Evolutionary conservation across 2,888 invertebrate genomes (phyloP).

Genomic region (Belgica antarctica): DNA sequence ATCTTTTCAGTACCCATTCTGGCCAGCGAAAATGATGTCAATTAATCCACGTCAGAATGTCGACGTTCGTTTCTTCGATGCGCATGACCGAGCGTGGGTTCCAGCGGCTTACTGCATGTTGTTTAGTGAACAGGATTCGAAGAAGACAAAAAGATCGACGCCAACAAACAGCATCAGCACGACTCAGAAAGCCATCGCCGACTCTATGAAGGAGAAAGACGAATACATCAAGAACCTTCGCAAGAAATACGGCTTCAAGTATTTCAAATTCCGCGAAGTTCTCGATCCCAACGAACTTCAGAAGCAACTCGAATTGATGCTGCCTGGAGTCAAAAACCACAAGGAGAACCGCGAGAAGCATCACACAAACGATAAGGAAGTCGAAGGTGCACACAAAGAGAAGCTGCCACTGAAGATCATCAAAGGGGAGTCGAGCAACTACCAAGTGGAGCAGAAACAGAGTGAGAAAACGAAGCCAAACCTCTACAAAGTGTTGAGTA

Average conservation of each 20-base stretch:
- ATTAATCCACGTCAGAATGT: conserved; percentile 67
- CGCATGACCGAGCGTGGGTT: conserved; percentile 91
- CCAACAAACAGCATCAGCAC: conserved; percentile 48
- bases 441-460: not conserved
- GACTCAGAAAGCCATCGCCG: conserved; percentile 50
- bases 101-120: conserved; percentile 79
- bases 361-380: not conserved
- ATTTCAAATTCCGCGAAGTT: conserved; percentile 68
- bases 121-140: conserved; percentile 73
- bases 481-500: conserved; percentile 8
- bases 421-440: conserved; percentile 46
- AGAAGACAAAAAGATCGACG: conserved; percentile 49
- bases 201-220: conserved; percentile 26
- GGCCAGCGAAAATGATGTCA: conserved; percentile 93
- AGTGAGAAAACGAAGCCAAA: not conserved
- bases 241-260: conserved; percentile 52
- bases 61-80: conserved; percentile 92
- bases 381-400: conserved; percentile 44
- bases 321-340: conserved; percentile 53
- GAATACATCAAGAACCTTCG: conserved; percentile 31
- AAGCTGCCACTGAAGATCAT: conserved; percentile 54
- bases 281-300: conserved; percentile 64
- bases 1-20: conserved; percentile 78
- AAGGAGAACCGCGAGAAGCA: conserved; percentile 46
- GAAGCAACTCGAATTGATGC: conserved; percentile 65